Evolutionary conservation across 2,888 invertebrate genomes (phyloP).

Genomic region (Heliconius erato): DNA sequence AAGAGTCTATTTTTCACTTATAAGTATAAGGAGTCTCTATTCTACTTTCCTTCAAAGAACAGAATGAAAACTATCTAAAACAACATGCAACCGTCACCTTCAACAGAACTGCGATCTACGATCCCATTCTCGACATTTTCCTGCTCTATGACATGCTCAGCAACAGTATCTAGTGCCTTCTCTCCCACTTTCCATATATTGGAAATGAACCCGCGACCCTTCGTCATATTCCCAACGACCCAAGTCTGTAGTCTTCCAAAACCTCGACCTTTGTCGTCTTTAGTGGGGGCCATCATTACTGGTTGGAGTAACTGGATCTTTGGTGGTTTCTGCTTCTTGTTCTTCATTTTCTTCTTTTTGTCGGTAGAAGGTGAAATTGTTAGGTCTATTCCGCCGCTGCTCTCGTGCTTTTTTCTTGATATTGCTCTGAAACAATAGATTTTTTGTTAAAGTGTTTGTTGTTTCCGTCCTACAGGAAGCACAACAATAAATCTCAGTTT

Average conservation of each 20-base stretch:
- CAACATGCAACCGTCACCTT: slow-evolving; percentile 61
- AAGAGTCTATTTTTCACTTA: background rate
- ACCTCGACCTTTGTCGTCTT: slow-evolving; percentile 74
- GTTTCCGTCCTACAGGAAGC: no score
- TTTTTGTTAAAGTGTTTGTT: no score
- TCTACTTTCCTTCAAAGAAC: background rate
- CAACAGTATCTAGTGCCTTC: slow-evolving; percentile 70
- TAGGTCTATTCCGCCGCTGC: slow-evolving; percentile 75
- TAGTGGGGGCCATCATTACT: slow-evolving; percentile 65
- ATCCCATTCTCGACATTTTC: slow-evolving; percentile 74
- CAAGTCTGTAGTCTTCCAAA: slow-evolving; percentile 68
- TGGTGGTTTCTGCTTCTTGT: slow-evolving; percentile 75
- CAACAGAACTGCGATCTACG: slow-evolving; percentile 70
- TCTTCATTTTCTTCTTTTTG: slow-evolving; percentile 73
- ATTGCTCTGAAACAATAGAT: slow-evolving; percentile 63
- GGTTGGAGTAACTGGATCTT: slow-evolving; percentile 77
- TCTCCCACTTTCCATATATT: slow-evolving; percentile 72
- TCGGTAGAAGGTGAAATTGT: slow-evolving; percentile 70
- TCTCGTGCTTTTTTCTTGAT: slow-evolving; percentile 65
- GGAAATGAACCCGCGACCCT: slow-evolving; percentile 63
- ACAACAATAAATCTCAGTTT: no score
- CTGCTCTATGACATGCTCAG: slow-evolving; percentile 72
- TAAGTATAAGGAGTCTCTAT: no score
- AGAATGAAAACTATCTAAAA: background rate
- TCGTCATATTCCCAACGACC: slow-evolving; percentile 65